Percentiles rank a stretch among this genome's conserved stretches.
Evolutionary conservation across 2,113 vertebrate genomes (phyloP).

Genomic region (Crotalus viridis): DNA sequence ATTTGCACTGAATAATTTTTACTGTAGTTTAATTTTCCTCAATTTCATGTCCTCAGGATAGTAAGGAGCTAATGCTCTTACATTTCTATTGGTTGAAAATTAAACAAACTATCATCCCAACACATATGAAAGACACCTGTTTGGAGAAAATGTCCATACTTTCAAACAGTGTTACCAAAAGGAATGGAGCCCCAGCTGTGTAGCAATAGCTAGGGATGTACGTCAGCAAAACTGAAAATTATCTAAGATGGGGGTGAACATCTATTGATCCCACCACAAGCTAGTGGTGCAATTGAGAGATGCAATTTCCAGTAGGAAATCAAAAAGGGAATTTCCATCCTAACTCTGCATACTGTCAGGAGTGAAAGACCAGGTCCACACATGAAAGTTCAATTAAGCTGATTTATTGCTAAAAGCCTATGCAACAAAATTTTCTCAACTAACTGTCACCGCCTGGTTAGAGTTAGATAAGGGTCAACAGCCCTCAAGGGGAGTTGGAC

Average conservation of each 20-base stretch:
- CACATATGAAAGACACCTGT: not conserved
- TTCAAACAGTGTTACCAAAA: not conserved
- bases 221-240: not conserved
- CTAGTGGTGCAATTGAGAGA: not conserved
- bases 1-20: not conserved
- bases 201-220: not conserved
- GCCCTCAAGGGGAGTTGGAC: not conserved
- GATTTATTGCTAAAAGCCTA: not conserved
- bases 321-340: not conserved
- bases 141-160: not conserved
- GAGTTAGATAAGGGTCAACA: not conserved
- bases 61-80: not conserved
- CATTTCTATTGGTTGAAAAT: not conserved
- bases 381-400: not conserved
- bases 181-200: not conserved
- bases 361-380: not conserved
- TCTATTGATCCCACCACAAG: not conserved
- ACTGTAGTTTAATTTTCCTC: not conserved
- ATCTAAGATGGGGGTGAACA: not conserved
- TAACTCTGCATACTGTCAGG: not conserved
- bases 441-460: not conserved
- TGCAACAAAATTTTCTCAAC: not conserved
- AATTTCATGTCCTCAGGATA: not conserved
- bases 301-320: not conserved
- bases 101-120: not conserved